Evolutionary conservation across 2,797 vertebrate species (phyloP).

Genomic region (Pseudochromis fuscus): DNA sequence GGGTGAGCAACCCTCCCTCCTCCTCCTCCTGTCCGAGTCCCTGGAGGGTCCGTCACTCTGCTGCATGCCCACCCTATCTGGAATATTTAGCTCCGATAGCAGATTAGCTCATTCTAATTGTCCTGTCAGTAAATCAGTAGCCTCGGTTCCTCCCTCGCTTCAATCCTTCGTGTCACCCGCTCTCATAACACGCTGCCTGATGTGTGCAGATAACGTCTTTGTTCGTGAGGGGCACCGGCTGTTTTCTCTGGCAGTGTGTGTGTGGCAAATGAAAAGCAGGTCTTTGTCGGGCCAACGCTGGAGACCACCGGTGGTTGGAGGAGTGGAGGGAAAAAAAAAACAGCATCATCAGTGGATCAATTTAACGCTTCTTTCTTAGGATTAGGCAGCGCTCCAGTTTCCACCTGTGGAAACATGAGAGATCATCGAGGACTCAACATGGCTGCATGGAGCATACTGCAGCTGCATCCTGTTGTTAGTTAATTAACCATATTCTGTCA

Average conservation of each 20-base stretch:
- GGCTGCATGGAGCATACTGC: not conserved
- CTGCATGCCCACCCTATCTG: slow-evolving; percentile 69
- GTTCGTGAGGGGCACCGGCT: slow-evolving; percentile 50
- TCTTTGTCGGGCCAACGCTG: slow-evolving; percentile 22
- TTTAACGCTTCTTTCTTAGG: slow-evolving; percentile 26
- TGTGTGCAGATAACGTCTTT: slow-evolving; percentile 58
- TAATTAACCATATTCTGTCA: not conserved
- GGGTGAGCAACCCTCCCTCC: not conserved
- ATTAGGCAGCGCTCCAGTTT: slow-evolving; percentile 24
- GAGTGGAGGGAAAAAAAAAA: not conserved
- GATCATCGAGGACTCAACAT: slow-evolving; percentile 5
- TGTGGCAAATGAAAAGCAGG: slow-evolving; percentile 51
- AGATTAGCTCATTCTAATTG: slow-evolving; percentile 75
- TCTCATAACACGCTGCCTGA: slow-evolving; percentile 36
- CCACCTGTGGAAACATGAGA: slow-evolving; percentile 11
- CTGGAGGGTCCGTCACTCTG: slow-evolving; percentile 34
- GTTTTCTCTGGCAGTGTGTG: slow-evolving; percentile 35
- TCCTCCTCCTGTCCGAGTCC: not conserved
- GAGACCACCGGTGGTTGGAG: not conserved
- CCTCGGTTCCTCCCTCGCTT: slow-evolving; percentile 34
- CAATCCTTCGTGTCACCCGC: slow-evolving; percentile 44
- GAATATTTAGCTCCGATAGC: slow-evolving; percentile 73
- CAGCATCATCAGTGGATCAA: slow-evolving; percentile 22
- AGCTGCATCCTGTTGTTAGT: not conserved
- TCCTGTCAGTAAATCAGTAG: slow-evolving; percentile 75